A percentile compares a stretch with the other conserved stretches of the same genome.
Conservation (phyloP, 2,888 invertebrate genomes). For the Conus canariensis region DNA sequence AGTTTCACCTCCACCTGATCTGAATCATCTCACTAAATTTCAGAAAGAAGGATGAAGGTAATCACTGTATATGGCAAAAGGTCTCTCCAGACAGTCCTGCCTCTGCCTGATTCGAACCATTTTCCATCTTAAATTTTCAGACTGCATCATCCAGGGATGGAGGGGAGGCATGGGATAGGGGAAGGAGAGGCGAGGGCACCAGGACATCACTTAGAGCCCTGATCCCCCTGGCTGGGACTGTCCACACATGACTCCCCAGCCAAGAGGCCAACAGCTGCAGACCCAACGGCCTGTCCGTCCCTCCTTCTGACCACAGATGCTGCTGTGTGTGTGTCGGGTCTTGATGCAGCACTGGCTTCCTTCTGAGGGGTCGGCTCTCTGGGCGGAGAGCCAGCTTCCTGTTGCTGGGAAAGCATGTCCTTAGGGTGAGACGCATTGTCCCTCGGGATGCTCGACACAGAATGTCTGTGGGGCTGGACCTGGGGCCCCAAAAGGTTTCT, state of each 20-base stretch:
- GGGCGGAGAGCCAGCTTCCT: background rate
- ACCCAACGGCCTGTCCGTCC: background rate
- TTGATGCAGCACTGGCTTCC: background rate
- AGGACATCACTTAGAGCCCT: background rate
- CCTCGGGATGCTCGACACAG: background rate
- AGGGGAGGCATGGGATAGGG: background rate
- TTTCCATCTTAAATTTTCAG: background rate
- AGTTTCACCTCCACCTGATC: too few species aligned
- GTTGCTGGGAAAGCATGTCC: background rate
- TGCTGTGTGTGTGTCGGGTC: background rate
- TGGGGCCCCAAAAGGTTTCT: background rate
- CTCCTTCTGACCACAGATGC: background rate
- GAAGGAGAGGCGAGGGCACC: background rate
- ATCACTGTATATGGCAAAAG: too few species aligned
- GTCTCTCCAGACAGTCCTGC: background rate
- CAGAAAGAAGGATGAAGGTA: too few species aligned
- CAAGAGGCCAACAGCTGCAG: background rate
- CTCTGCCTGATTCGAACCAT: background rate
- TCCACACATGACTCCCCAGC: slow-evolving; percentile 21
- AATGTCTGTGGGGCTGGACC: background rate
- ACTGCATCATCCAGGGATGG: too few species aligned
- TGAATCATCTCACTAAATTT: too few species aligned
- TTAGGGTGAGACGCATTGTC: background rate
- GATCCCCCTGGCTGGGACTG: background rate
- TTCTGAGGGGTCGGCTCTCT: background rate